These are phyloP conservation scores for Kryptolebias ocellatus DNA, from an alignment of 2,797 vertebrate genomes.

Conservation along the genomic window DNA sequence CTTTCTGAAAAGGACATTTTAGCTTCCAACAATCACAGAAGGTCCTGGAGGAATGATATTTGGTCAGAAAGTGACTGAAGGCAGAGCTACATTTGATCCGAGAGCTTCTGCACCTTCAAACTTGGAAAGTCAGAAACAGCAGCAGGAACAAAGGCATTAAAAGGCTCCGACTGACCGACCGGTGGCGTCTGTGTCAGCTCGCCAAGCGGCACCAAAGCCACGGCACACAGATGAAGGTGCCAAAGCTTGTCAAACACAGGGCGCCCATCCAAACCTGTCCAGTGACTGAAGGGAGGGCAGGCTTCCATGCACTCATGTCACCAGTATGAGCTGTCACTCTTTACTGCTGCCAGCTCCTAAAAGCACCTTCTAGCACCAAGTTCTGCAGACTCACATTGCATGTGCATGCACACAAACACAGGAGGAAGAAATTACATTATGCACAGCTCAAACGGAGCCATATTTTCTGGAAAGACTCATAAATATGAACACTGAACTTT, in stretches of 20 bases:
- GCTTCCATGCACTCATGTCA: conserved; percentile 41
- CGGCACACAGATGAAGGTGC: conserved; percentile 37
- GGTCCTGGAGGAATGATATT: background rate
- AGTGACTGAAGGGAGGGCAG: conserved; percentile 30
- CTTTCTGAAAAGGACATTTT: no score
- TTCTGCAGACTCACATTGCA: conserved; percentile 8
- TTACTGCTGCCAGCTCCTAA: conserved; percentile 30
- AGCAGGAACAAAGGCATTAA: conserved; percentile 40
- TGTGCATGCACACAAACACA: conserved; percentile 1
- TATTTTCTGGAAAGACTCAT: conserved; percentile 23
- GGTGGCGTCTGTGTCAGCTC: conserved; percentile 23
- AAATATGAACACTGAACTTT: conserved; percentile 35
- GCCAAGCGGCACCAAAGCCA: conserved; percentile 55
- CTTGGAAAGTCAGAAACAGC: conserved; percentile 46
- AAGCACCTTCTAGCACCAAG: conserved; percentile 28
- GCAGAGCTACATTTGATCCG: conserved; percentile 21
- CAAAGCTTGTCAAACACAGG: conserved; percentile 66
- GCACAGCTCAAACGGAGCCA: conserved; percentile 1
- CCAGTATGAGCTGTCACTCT: conserved; percentile 25
- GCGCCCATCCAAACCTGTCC: conserved; percentile 59
- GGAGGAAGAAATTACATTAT: conserved; percentile 13
- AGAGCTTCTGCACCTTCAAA: conserved; percentile 9
- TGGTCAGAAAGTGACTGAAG: conserved; percentile 36
- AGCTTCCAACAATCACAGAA: no score
- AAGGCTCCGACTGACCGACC: conserved; percentile 35